These are phyloP conservation scores for Deilephila porcellus DNA, from an alignment of 2,888 invertebrate genomes.

Conservation along the genomic window DNA sequence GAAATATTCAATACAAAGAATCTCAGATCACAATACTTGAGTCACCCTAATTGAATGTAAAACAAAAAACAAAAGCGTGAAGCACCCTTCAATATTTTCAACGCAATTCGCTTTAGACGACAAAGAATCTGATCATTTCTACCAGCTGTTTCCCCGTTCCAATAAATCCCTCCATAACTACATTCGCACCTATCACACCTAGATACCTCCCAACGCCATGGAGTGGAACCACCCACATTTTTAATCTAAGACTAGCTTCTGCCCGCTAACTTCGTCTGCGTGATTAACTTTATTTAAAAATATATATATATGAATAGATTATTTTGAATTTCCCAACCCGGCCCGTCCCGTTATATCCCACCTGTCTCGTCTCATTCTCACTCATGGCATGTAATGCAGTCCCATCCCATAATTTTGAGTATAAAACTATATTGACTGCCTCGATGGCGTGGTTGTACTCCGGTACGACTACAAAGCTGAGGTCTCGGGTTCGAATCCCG, in stretches of 20 bases:
- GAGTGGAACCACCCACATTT: slow-evolving; percentile 60
- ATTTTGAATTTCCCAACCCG: too few species aligned
- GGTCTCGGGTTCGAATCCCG: too few species aligned
- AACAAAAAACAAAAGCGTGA: background rate
- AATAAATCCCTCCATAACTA: background rate
- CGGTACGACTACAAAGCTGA: too few species aligned
- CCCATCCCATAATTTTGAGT: too few species aligned
- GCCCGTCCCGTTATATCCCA: too few species aligned
- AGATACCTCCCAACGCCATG: background rate
- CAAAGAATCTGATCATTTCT: background rate
- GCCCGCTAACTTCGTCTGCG: too few species aligned
- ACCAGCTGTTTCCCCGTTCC: background rate
- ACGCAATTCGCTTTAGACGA: slow-evolving; percentile 3
- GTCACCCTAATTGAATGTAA: slow-evolving; percentile 8
- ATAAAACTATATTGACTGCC: too few species aligned
- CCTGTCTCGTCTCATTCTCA: too few species aligned
- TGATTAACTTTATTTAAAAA: too few species aligned
- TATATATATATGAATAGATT: too few species aligned
- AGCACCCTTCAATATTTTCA: background rate
- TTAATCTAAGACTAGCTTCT: slow-evolving; percentile 84
- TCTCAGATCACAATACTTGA: background rate
- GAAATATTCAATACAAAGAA: background rate
- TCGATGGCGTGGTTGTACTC: too few species aligned
- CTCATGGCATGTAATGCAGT: too few species aligned
- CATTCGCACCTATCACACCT: slow-evolving; percentile 2